Evolutionary conservation across 2,113 vertebrate species (phyloP).

Genomic region (Phalacrocorax carbo): DNA sequence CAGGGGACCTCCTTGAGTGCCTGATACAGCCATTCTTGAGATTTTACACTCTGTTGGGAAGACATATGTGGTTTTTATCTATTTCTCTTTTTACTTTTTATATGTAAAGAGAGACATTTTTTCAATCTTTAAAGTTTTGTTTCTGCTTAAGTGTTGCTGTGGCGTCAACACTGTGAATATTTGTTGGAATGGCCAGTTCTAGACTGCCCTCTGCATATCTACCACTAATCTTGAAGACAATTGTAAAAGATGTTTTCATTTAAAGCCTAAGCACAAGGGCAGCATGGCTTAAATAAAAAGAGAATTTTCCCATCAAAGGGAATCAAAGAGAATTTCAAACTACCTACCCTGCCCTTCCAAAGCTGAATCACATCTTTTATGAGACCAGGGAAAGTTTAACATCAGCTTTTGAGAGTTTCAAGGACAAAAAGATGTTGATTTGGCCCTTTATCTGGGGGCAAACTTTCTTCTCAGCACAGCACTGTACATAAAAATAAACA

Average conservation of each 20-base stretch:
- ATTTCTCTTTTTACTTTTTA: neutral
- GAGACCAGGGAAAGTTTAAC: neutral
- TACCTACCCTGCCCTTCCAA: neutral
- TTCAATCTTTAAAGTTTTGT: neutral
- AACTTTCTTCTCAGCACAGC: slow-evolving; percentile 9
- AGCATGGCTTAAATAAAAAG: neutral
- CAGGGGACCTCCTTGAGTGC: neutral
- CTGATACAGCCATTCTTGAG: neutral
- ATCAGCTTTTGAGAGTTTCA: neutral
- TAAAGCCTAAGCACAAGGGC: neutral
- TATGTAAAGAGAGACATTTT: neutral
- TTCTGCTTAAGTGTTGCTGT: neutral
- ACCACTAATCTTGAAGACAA: neutral
- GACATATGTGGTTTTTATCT: neutral
- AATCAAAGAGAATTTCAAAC: slow-evolving; percentile 48
- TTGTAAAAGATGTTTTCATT: neutral
- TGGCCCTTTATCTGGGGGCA: neutral
- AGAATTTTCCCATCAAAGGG: slow-evolving; percentile 25
- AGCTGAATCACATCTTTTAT: neutral
- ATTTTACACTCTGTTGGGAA: neutral
- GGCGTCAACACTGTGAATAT: neutral
- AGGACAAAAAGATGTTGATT: slow-evolving; percentile 27
- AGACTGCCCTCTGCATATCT: neutral
- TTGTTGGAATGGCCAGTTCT: neutral
- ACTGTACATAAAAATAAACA: slow-evolving; percentile 3